These are phyloP conservation scores for Alces alces DNA, from an alignment of 2,113 vertebrate genomes.

Conservation along the genomic window DNA sequence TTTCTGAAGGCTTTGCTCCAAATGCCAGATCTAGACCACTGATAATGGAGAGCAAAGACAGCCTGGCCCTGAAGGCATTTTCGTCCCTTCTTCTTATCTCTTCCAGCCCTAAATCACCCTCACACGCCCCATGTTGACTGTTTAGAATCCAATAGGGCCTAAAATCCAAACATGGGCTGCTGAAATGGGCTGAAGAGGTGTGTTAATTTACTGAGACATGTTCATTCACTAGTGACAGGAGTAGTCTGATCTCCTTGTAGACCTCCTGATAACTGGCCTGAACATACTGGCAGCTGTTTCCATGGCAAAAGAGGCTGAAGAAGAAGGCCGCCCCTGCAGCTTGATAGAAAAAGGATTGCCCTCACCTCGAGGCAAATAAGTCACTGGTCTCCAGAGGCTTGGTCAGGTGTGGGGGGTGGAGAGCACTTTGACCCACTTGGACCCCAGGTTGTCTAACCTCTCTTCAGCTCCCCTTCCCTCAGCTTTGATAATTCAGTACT, in stretches of 20 bases:
- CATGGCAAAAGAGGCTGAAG: background rate
- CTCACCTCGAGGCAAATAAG: background rate
- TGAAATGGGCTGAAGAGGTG: conserved; percentile 39
- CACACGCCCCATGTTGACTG: conserved; percentile 8
- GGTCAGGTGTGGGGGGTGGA: background rate
- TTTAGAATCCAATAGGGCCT: conserved; percentile 43
- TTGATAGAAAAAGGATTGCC: conserved; percentile 13
- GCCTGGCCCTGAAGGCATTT: conserved; percentile 29
- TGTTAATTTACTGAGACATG: conserved; percentile 35
- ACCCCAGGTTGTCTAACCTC: background rate
- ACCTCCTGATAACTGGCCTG: conserved; percentile 34
- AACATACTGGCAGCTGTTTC: background rate
- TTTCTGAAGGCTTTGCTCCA: conserved; percentile 6
- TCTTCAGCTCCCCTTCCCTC: background rate
- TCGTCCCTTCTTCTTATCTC: conserved; percentile 31
- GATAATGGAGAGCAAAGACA: conserved; percentile 1
- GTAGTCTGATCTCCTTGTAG: background rate
- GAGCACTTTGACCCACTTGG: background rate
- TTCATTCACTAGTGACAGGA: conserved; percentile 25
- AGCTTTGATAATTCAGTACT: conserved; percentile 1
- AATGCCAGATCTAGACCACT: conserved; percentile 28
- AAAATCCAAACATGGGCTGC: conserved; percentile 47
- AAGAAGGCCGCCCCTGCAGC: background rate
- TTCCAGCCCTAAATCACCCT: conserved; percentile 27
- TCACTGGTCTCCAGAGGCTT: conserved; percentile 12